Evolutionary conservation across 2,888 invertebrate genomes (phyloP).

Genomic region (Drosophila histrio): DNA sequence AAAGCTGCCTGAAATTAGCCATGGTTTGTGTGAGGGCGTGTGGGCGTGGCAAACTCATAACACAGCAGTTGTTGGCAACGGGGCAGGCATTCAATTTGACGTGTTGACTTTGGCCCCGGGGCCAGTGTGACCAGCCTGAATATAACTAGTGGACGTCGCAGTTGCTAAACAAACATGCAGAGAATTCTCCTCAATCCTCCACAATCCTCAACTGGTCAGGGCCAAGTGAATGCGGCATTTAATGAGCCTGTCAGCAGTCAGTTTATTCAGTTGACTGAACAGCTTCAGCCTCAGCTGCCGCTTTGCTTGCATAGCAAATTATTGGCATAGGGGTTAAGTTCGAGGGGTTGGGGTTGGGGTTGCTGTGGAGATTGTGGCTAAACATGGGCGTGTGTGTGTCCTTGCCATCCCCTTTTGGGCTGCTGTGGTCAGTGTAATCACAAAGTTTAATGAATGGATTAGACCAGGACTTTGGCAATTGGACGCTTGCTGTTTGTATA

Average conservation of each 20-base stretch:
- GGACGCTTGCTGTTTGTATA: not conserved
- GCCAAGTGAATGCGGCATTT: slow-evolving; percentile 67
- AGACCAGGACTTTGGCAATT: slow-evolving; percentile 17
- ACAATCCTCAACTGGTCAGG: slow-evolving; percentile 28
- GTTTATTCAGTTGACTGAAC: slow-evolving; percentile 51
- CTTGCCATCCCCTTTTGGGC: slow-evolving; percentile 7
- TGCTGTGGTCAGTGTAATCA: slow-evolving; percentile 75
- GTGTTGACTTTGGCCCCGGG: slow-evolving; percentile 11
- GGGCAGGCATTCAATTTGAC: slow-evolving; percentile 1
- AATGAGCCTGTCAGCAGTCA: slow-evolving; percentile 78
- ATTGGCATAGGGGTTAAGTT: not conserved
- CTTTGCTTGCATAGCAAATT: slow-evolving; percentile 4
- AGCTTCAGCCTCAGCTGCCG: slow-evolving; percentile 21
- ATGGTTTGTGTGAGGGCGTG: not conserved
- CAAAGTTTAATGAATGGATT: slow-evolving; percentile 79
- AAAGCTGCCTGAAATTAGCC: slow-evolving; percentile 61
- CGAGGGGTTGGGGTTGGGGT: not conserved
- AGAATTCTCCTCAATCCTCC: not conserved
- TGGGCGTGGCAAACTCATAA: slow-evolving; percentile 38
- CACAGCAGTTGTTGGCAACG: slow-evolving; percentile 1
- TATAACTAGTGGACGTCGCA: slow-evolving; percentile 15
- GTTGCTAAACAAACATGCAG: slow-evolving; percentile 31
- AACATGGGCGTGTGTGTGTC: slow-evolving; percentile 28
- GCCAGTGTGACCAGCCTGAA: slow-evolving; percentile 13
- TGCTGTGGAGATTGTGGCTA: not conserved